A percentile compares a stretch with the other conserved stretches of the same genome.
Evolutionary conservation across 2,888 invertebrate species (phyloP).

Genomic region (Isoperla grammatica): DNA sequence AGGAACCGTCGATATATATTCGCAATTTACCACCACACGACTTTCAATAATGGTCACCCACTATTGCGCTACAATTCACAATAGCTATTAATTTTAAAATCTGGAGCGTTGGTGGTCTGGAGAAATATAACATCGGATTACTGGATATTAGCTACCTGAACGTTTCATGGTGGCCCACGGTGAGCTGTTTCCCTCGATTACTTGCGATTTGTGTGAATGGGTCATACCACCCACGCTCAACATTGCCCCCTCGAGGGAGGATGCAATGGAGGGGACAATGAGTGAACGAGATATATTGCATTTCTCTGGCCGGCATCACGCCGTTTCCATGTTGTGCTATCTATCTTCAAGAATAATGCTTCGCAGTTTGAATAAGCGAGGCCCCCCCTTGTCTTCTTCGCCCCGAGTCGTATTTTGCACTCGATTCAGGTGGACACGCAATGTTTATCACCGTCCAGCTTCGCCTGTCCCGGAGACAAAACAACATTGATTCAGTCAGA

Average conservation of each 20-base stretch:
- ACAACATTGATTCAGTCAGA: no score
- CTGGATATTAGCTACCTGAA: no score
- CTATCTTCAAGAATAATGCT: constrained; percentile 5
- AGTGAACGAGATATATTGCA: background rate
- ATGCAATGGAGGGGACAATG: constrained; percentile 7
- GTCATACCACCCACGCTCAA: constrained; percentile 12
- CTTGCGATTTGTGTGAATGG: constrained; percentile 3
- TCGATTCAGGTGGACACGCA: background rate
- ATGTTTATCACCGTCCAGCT: no score
- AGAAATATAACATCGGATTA: no score
- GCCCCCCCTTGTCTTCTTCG: background rate
- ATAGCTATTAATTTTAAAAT: no score
- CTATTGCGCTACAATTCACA: no score
- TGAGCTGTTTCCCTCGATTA: constrained; percentile 12
- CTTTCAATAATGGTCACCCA: no score
- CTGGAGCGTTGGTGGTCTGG: constrained; percentile 8
- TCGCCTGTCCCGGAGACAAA: no score
- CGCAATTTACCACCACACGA: no score
- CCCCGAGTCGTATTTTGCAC: constrained; percentile 1
- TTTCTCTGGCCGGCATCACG: background rate
- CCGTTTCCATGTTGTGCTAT: constrained; percentile 1
- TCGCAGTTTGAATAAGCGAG: constrained; percentile 1
- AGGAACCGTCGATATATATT: no score
- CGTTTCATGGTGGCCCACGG: constrained; percentile 18
- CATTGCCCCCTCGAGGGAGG: background rate